Conservation (phyloP, 2,888 invertebrate genomes). For the Carterocephalus palaemon region DNA sequence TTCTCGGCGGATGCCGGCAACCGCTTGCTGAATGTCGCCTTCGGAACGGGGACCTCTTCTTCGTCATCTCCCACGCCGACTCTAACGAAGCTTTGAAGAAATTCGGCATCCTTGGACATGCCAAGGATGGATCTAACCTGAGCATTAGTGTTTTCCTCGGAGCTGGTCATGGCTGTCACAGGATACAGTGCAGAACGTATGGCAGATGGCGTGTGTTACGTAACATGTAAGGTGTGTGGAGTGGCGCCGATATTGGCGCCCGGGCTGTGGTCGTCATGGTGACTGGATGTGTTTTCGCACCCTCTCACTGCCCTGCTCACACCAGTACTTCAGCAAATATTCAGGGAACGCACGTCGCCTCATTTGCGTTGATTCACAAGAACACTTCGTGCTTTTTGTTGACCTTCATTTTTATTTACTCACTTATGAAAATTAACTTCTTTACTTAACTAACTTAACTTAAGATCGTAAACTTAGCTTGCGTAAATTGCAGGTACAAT, state of each 20-base stretch:
- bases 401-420: too few relatives aligned
- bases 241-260: slow-evolving; percentile 69
- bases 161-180: slow-evolving; percentile 44
- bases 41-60: slow-evolving; percentile 63
- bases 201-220: slow-evolving; percentile 40
- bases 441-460: too few relatives aligned
- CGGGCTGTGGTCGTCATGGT: slow-evolving; percentile 64
- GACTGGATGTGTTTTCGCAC: slow-evolving; percentile 68
- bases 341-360: slow-evolving; percentile 32
- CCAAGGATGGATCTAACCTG: slow-evolving; percentile 81
- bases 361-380: slow-evolving; percentile 5
- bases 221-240: slow-evolving; percentile 56
- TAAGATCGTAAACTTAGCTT: too few relatives aligned
- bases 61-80: slow-evolving; percentile 81
- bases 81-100: slow-evolving; percentile 88
- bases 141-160: slow-evolving; percentile 63
- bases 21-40: slow-evolving; percentile 67
- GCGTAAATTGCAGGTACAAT: too few relatives aligned
- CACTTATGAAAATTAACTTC: too few relatives aligned
- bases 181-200: slow-evolving; percentile 7
- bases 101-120: slow-evolving; percentile 84
- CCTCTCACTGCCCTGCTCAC: slow-evolving; percentile 47
- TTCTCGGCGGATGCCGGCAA: slow-evolving; percentile 56
- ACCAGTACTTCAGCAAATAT: slow-evolving; percentile 40
- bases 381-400: too few relatives aligned